phyloP scores from a whole-genome alignment of 2,888 invertebrate genomes.

The Nomada flava region DNA sequence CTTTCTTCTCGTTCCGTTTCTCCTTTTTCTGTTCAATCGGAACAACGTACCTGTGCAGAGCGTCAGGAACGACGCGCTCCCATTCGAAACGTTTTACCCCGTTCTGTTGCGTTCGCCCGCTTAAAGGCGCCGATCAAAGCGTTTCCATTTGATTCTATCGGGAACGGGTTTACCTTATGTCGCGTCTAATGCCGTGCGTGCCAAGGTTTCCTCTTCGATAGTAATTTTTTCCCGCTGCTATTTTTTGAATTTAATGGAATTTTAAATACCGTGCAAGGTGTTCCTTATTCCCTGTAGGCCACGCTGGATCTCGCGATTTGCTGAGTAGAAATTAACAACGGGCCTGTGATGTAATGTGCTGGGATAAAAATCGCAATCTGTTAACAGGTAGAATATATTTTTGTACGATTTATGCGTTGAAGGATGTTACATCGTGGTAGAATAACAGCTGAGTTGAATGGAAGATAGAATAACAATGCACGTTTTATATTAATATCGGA shows the following conservation, averaged over 20 bases:
- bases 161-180: slow-evolving; percentile 23
- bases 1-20: not conserved
- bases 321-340: slow-evolving; percentile 32
- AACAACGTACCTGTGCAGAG: slow-evolving; percentile 21
- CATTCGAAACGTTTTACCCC: slow-evolving; percentile 23
- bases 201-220: not conserved
- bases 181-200: not conserved
- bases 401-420: slow-evolving; percentile 19
- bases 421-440: not conserved
- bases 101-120: slow-evolving; percentile 21
- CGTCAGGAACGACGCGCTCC: slow-evolving; percentile 47
- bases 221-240: slow-evolving; percentile 15
- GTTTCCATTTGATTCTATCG: slow-evolving; percentile 8
- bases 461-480: no score
- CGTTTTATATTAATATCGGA: no score
- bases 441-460: no score
- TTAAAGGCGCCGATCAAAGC: slow-evolving; percentile 24
- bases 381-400: slow-evolving; percentile 4
- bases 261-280: not conserved
- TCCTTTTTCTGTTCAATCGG: slow-evolving; percentile 21
- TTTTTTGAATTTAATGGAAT: slow-evolving; percentile 26
- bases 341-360: slow-evolving; percentile 5
- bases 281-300: not conserved
- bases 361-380: slow-evolving; percentile 17
- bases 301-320: slow-evolving; percentile 2